Percentiles rank a stretch among this genome's conserved stretches.
These are phyloP conservation scores for Rhaphigaster nebulosa DNA, from an alignment of 2,888 invertebrate genomes.

Conservation along the genomic window DNA sequence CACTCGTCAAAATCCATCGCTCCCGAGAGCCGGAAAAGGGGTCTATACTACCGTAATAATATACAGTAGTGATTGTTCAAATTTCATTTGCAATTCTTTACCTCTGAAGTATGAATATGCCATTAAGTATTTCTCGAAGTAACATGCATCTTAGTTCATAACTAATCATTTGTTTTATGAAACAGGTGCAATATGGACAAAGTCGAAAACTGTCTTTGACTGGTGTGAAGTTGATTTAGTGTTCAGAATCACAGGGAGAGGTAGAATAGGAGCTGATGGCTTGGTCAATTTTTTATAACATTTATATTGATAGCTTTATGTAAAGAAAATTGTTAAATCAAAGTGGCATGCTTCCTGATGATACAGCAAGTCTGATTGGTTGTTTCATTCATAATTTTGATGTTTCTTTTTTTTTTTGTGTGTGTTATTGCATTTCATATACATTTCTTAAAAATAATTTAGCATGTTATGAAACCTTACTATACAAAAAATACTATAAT, in stretches of 20 bases:
- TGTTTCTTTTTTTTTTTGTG: background rate
- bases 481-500: background rate
- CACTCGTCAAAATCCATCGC: no score
- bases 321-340: background rate
- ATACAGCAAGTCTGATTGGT: background rate
- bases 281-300: slow-evolving; percentile 75
- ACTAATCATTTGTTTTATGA: background rate
- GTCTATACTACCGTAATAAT: no score
- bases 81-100: background rate
- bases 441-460: background rate
- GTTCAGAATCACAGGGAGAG: slow-evolving; percentile 94
- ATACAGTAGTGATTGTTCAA: no score
- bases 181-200: slow-evolving; percentile 94
- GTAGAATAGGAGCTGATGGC: slow-evolving; percentile 97
- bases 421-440: background rate
- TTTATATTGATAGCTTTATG: background rate
- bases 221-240: slow-evolving; percentile 97
- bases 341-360: background rate
- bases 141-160: background rate
- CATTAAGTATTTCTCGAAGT: background rate
- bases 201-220: slow-evolving; percentile 85
- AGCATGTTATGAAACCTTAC: background rate
- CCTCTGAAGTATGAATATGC: background rate
- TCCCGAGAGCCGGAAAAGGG: no score
- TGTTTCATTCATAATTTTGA: background rate